Percentiles rank a stretch among this genome's conserved stretches.
Evolutionary conservation across 2,113 vertebrate species (phyloP).

Genomic region (Osmerus eperlanus): DNA sequence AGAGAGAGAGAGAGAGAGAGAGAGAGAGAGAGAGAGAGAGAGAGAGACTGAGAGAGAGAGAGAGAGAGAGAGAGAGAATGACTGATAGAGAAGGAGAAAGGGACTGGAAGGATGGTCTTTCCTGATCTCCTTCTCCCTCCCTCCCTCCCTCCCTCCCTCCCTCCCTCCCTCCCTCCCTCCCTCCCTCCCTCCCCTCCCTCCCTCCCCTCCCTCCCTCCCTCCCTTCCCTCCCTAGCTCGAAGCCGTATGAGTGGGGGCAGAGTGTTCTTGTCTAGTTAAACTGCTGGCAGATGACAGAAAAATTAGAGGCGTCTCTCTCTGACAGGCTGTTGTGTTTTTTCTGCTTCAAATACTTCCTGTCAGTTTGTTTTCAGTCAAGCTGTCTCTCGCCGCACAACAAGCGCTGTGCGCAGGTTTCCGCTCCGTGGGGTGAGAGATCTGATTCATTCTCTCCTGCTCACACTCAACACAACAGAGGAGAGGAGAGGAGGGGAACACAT

Average conservation of each 20-base stretch:
- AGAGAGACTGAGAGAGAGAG: too few species aligned
- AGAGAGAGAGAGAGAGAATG: too few species aligned
- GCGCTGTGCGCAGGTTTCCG: constrained; percentile 40
- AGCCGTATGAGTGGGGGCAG: constrained; percentile 67
- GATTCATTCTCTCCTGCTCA: constrained; percentile 49
- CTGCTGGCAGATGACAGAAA: constrained; percentile 81
- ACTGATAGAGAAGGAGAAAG: constrained; percentile 23
- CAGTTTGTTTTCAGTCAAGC: constrained; percentile 78
- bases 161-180: too few species aligned
- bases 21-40: constrained; percentile 2
- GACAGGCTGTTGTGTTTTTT: constrained; percentile 75
- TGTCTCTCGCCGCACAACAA: constrained; percentile 66
- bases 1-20: constrained; percentile 4
- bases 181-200: too few species aligned
- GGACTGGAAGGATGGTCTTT: constrained; percentile 44
- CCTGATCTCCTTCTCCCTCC: neutral
- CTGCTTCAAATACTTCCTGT: constrained; percentile 76
- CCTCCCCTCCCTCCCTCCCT: too few species aligned
- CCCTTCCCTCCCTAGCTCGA: constrained; percentile 55
- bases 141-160: too few species aligned
- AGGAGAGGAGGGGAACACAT: constrained; percentile 20
- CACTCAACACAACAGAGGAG: constrained; percentile 44
- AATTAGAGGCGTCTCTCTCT: constrained; percentile 77
- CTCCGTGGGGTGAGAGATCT: constrained; percentile 43
- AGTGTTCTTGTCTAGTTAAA: constrained; percentile 74